Evolutionary conservation across 2,113 vertebrate species (phyloP), one percentile per base, ranked within the genome.

Genomic region (Eretmochelys imbricata): DNA sequence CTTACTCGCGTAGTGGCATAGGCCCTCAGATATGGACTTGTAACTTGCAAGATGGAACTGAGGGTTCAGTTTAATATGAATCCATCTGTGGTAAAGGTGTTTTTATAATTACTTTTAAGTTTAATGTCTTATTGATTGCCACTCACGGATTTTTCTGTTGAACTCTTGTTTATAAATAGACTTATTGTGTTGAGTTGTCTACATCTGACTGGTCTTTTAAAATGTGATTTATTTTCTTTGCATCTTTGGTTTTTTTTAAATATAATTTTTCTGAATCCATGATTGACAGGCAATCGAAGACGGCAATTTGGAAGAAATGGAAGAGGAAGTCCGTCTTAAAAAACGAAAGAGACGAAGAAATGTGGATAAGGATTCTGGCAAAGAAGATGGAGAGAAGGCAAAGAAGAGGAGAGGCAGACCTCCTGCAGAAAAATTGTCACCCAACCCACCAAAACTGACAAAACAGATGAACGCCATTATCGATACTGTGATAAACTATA

Each of bases 241-340:
- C 85, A 84, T 88, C 84, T 80, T 78, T 96, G 22, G 50, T 76
- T 95, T 54, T 96, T 96, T 91, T 90, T 94, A 95, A 94, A 82
- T 50, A 16, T 20, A 82, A 25, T 55, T 54, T 98, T 94, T 87
- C 82, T 94, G 6, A 80, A 95, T 93, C 49, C 13, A 1, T 80
- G 79, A 8, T 87, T 92, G 49, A 97, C 96, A 99, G 99, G 99
- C 99, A 88, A 98, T 99, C 13, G 99, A 99, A 98, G 99, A 99
- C 96, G 99, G 99, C 82, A 99, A 99, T 98, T 98, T 99, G 98
- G 99, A 99, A 91, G 99, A 99, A 98, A 99, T 99, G 99, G 99
- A 99, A 97, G 99, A 99, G 97, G 99, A 99, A 95, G 99, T 99
- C 54, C 98, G 99, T 54, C 99, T 99, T 95, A 99, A 99, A 96